Conservation (phyloP, 2,113 vertebrate species). For the Gymnorhina tibicen region DNA sequence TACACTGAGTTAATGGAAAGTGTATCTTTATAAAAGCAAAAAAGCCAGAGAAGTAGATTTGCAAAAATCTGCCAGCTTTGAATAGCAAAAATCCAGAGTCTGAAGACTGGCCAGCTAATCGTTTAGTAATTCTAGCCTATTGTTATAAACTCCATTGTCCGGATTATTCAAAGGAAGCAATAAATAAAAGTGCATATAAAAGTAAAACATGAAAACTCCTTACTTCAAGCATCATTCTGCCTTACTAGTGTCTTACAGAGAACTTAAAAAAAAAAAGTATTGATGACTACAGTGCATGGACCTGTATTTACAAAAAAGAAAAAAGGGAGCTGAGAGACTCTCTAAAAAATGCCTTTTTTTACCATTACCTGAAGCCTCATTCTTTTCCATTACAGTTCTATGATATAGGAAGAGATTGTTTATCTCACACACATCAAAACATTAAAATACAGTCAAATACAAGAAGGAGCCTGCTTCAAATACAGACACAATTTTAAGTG, state of each 20-base stretch:
- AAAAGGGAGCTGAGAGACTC: background rate
- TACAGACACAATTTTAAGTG: background rate
- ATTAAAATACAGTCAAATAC: background rate
- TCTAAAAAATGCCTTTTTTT: background rate
- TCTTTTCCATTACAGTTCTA: background rate
- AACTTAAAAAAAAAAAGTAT: background rate
- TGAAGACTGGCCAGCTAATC: background rate
- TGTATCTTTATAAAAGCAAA: background rate
- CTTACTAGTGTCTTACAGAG: background rate
- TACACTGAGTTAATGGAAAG: background rate
- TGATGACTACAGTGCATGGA: background rate
- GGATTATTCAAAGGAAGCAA: background rate
- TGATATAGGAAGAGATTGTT: accelerated
- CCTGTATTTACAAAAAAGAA: background rate
- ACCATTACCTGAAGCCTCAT: background rate
- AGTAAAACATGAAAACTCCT: background rate
- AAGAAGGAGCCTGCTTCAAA: background rate
- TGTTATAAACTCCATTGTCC: background rate
- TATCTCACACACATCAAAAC: background rate
- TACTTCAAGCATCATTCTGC: background rate
- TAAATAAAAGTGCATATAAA: background rate
- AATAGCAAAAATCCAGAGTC: background rate
- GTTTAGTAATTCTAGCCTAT: background rate
- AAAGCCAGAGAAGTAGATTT: background rate
- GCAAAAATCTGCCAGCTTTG: background rate